Evolutionary conservation across 2,888 invertebrate genomes (phyloP), one percentile per base, ranked within the genome.

Genomic region (Eupeodes luniger): DNA sequence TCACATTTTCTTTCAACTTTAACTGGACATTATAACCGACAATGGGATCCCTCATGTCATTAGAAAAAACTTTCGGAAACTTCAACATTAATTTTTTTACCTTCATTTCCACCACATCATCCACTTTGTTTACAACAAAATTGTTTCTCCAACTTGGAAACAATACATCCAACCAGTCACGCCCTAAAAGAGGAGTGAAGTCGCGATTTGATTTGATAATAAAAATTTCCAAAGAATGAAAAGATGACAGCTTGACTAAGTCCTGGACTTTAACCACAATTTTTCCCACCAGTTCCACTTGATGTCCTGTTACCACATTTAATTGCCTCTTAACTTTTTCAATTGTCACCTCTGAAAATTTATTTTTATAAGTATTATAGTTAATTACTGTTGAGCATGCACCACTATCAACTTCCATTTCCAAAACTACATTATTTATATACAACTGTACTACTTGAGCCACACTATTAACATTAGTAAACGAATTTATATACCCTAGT

Each of bases 321-420:
- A 19, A 19, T 19, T 19, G 19, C 19, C 19, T 19, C 19, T 19
- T 19, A 19, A 70, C 55, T 0, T 62, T 64, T 51, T 72, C 5
- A 44, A 70, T 49, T 34, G 64, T 55, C 5, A 74, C 2, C 12
- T 64, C 14, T 36, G 47, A 47, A 53, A 72, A 80, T 27, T 27
- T 40, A 40, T 53, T 70, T 70, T 70, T 69, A 49, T 67, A 59
- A 40, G 64, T 66, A 12, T 53, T 53, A 55, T 77, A 61, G 40
- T 64, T 76, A 55, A 76, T 66, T 16, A 66, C 64, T 55, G 66
- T 76, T 76, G 69, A 78, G 67, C 67, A 78, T 78, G 51, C 78
- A 70, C 78, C 61, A 61, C 70, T 62, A 70, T 78, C 64, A 19
- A 69, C 19, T 62, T 70, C 62, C 70, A 79, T 79, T 19, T 72